Conservation (phyloP, 2,113 vertebrate genomes). For the Myanophis thanlyinensis region DNA sequence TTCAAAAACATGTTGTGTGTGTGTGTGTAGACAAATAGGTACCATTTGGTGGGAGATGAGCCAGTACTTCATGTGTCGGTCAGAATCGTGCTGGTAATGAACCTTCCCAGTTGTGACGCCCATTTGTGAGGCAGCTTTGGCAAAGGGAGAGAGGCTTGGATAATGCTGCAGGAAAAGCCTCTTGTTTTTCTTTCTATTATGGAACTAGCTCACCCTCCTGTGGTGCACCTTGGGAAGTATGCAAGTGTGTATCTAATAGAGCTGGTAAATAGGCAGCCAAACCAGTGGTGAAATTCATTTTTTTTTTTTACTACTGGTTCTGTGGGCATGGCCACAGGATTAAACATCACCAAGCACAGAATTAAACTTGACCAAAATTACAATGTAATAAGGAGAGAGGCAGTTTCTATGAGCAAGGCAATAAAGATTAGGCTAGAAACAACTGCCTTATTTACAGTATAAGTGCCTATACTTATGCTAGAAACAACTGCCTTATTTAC, state of each 20-base stretch:
- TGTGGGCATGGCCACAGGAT: no score
- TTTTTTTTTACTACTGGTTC: no score
- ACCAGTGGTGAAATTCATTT: no score
- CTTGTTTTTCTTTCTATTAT: background rate
- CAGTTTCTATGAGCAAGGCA: no score
- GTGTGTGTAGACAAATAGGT: background rate
- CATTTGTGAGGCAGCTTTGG: background rate
- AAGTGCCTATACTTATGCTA: no score
- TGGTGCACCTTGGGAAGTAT: background rate
- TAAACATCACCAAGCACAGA: no score
- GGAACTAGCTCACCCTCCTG: no score
- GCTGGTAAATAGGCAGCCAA: background rate
- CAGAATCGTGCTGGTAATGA: background rate
- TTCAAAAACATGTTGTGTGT: background rate
- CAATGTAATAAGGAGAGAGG: no score
- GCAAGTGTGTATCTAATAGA: background rate
- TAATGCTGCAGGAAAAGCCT: background rate
- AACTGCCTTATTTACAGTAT: no score
- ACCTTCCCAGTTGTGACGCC: background rate
- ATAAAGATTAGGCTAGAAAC: no score
- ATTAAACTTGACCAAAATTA: no score
- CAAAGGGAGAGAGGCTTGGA: background rate
- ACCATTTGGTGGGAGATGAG: background rate
- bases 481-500: no score
- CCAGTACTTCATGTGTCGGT: background rate